Conservation (phyloP, 2,888 invertebrate species). For the Agrotis segetum region DNA sequence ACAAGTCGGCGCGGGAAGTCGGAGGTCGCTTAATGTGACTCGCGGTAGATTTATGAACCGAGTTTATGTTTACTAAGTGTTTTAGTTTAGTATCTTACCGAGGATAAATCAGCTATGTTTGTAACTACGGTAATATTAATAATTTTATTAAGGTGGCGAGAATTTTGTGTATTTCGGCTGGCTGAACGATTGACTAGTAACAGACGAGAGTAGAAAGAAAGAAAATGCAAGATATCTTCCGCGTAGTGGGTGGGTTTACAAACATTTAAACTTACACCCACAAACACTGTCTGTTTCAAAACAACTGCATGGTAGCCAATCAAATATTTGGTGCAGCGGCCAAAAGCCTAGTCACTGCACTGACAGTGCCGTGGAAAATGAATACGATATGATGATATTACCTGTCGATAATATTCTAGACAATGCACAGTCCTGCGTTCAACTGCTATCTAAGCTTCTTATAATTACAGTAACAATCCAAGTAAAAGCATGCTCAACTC, state of each 20-base stretch:
- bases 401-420: not conserved
- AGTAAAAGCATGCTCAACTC: not conserved
- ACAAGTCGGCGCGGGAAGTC: constrained; percentile 15
- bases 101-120: constrained; percentile 31
- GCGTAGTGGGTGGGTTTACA: no score
- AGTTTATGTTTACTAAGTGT: constrained; percentile 46
- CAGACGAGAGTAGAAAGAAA: no score
- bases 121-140: constrained; percentile 10
- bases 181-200: no score
- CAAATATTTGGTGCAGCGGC: no score
- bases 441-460: constrained; percentile 6
- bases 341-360: no score
- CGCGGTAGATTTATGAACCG: constrained; percentile 51
- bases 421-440: not conserved
- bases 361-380: no score
- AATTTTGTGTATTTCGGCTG: not conserved
- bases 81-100: constrained; percentile 33
- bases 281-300: no score
- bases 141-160: constrained; percentile 22
- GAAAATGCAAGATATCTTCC: no score
- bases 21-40: constrained; percentile 54
- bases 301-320: no score
- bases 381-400: constrained; percentile 2
- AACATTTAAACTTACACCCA: no score
- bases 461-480: not conserved